Evolutionary conservation across 2,797 vertebrate genomes (phyloP).

Genomic region (Bradypus variegatus): DNA sequence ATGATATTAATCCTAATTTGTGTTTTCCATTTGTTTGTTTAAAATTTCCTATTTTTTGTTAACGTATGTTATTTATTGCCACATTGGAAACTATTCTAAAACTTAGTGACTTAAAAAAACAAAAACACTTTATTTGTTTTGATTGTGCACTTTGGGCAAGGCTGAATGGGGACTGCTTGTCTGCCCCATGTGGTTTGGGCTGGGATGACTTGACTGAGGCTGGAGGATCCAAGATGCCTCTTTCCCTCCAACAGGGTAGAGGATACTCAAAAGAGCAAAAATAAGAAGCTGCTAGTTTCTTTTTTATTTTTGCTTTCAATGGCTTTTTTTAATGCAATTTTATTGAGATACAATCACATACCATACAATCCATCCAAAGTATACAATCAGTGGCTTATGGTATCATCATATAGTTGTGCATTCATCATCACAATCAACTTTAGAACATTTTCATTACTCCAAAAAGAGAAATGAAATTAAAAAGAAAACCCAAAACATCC

Average conservation of each 20-base stretch:
- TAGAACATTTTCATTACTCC: no score
- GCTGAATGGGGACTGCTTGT: background rate
- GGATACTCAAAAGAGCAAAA: background rate
- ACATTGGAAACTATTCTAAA: background rate
- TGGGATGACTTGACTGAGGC: background rate
- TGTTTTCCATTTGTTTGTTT: constrained; percentile 6
- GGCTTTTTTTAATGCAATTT: no score
- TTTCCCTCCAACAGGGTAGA: background rate
- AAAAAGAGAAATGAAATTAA: no score
- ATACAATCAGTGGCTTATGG: no score
- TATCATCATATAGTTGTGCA: no score
- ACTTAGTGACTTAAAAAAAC: background rate
- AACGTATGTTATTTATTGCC: background rate
- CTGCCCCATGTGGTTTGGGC: background rate
- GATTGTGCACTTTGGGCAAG: background rate
- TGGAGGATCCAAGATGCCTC: background rate
- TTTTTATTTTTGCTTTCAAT: no score
- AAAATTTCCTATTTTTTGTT: background rate
- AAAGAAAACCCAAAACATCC: no score
- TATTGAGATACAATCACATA: no score
- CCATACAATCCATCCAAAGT: no score
- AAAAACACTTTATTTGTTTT: background rate
- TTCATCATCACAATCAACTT: no score
- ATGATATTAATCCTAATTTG: background rate
- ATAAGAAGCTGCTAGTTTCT: background rate